phyloP scores from a whole-genome alignment of 2,888 invertebrate species.

The Scaptodrosophila latifasciaeformis region DNA sequence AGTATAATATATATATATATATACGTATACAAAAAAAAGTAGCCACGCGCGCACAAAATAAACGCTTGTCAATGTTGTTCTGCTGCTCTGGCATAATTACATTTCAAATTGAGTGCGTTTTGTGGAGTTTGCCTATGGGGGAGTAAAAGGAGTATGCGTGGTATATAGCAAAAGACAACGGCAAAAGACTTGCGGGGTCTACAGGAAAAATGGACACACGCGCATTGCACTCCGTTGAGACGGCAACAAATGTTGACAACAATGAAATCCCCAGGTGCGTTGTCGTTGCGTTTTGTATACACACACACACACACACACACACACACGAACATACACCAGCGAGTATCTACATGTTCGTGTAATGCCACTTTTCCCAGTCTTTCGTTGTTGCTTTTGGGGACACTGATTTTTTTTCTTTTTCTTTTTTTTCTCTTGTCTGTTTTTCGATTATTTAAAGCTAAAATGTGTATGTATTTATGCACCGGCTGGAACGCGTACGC shows the following conservation, averaged over 20 bases:
- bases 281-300: constrained; percentile 12
- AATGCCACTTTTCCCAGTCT: background rate
- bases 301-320: background rate
- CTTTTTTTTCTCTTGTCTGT: too few species aligned
- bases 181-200: too few species aligned
- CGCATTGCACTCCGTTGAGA: too few species aligned
- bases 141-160: too few species aligned
- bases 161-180: too few species aligned
- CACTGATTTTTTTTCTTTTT: constrained; percentile 45
- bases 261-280: constrained; percentile 39
- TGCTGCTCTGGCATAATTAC: background rate
- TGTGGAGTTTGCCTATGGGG: background rate
- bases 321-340: too few species aligned
- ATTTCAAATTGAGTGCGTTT: background rate
- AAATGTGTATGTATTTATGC: constrained; percentile 37
- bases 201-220: too few species aligned
- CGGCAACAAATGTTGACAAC: too few species aligned
- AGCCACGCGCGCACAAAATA: background rate
- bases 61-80: background rate
- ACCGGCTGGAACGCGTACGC: background rate
- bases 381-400: constrained; percentile 45
- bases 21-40: background rate
- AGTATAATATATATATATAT: too few species aligned
- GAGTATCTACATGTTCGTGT: background rate
- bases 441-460: too few species aligned